phyloP scores from a whole-genome alignment of 2,888 invertebrate genomes.

The Choreutis nemorana region DNA sequence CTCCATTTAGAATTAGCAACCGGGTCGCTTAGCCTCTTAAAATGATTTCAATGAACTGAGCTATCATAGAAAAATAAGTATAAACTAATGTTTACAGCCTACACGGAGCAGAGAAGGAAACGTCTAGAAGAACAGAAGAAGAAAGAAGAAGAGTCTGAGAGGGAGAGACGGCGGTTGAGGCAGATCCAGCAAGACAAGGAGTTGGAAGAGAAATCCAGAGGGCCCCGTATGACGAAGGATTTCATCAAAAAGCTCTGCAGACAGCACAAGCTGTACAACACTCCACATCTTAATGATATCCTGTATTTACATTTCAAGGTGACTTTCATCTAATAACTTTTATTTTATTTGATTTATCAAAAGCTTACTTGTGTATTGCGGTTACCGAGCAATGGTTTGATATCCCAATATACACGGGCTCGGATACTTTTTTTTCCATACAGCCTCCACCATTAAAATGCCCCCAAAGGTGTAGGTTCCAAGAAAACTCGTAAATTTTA shows the following conservation, averaged over 20 bases:
- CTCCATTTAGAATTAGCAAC: too few species aligned
- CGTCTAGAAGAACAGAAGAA: conserved; percentile 23
- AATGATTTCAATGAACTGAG: not conserved
- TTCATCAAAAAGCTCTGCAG: conserved; percentile 83
- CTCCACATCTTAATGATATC: conserved; percentile 91
- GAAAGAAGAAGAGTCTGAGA: conserved; percentile 29
- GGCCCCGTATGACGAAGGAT: conserved; percentile 79
- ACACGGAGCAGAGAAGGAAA: conserved; percentile 7
- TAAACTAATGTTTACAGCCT: conserved; percentile 4
- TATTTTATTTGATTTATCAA: too few species aligned
- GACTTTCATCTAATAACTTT: too few species aligned
- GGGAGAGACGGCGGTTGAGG: conserved; percentile 26
- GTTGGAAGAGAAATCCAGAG: conserved; percentile 36
- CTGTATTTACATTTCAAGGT: conserved; percentile 95
- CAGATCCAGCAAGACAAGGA: conserved; percentile 39
- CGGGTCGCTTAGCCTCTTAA: not conserved
- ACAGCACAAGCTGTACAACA: conserved; percentile 83
- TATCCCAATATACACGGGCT: too few species aligned
- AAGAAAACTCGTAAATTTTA: too few species aligned
- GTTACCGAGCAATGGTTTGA: too few species aligned
- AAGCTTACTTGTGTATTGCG: too few species aligned
- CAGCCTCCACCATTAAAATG: too few species aligned
- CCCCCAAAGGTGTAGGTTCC: too few species aligned
- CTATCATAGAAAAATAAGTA: conserved; percentile 9
- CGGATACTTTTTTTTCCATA: too few species aligned